These are phyloP conservation scores for Chironomus tentans DNA, from an alignment of 2,888 invertebrate species.

Conservation along the genomic window DNA sequence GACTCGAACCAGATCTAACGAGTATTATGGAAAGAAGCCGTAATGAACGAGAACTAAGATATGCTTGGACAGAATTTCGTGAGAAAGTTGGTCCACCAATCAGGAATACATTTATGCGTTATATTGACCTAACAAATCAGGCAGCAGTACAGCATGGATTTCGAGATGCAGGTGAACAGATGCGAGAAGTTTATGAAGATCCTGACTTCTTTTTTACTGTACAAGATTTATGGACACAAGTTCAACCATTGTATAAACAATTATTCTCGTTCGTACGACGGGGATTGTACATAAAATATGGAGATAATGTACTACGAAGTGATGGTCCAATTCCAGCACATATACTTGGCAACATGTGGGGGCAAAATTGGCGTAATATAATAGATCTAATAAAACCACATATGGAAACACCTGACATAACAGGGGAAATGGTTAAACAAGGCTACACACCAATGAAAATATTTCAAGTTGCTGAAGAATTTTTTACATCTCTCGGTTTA, in stretches of 20 bases:
- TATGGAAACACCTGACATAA: slow-evolving; percentile 59
- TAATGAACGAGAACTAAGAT: slow-evolving; percentile 63
- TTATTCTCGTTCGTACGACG: slow-evolving; percentile 73
- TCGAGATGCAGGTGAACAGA: slow-evolving; percentile 69
- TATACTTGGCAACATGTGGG: slow-evolving; percentile 77
- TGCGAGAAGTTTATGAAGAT: slow-evolving; percentile 66
- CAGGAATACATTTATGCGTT: slow-evolving; percentile 66
- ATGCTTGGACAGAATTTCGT: slow-evolving; percentile 74
- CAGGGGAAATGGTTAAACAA: slow-evolving; percentile 64
- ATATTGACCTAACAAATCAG: slow-evolving; percentile 68
- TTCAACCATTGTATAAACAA: slow-evolving; percentile 70
- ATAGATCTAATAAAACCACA: slow-evolving; percentile 67
- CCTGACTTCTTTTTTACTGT: slow-evolving; percentile 52
- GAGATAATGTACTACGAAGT: slow-evolving; percentile 47
- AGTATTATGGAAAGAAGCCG: slow-evolving; percentile 58
- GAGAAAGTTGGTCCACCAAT: slow-evolving; percentile 69
- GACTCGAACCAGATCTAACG: slow-evolving; percentile 53
- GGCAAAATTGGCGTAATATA: slow-evolving; percentile 70
- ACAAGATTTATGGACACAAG: slow-evolving; percentile 50
- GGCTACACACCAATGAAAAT: slow-evolving; percentile 66
- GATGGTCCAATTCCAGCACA: slow-evolving; percentile 80
- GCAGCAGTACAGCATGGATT: slow-evolving; percentile 68
- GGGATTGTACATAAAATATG: slow-evolving; percentile 55
- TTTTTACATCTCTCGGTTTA: slow-evolving; percentile 70
- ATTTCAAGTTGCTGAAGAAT: slow-evolving; percentile 75